A percentile compares a stretch with the other conserved stretches of the same genome.
Conservation (phyloP, 2,113 vertebrate species). For the Myxocyprinus asiaticus region DNA sequence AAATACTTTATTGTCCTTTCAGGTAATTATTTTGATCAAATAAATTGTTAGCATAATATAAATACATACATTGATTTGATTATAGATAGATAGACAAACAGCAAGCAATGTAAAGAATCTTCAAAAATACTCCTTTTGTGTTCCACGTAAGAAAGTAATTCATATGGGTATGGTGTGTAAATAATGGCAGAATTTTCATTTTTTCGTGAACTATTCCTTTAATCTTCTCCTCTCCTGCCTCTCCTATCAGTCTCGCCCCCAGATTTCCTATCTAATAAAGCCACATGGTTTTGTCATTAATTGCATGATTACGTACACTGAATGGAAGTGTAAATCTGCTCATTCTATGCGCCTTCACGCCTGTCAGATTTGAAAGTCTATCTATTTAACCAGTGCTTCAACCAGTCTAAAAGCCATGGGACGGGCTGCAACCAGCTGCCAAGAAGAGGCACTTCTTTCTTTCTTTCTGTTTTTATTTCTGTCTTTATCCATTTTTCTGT, state of each 20-base stretch:
- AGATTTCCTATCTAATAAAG: slow-evolving; percentile 68
- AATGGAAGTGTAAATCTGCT: slow-evolving; percentile 76
- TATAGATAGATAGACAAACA: no score
- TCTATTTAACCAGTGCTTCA: slow-evolving; percentile 52
- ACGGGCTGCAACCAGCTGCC: neutral
- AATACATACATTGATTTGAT: no score
- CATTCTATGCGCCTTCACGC: slow-evolving; percentile 61
- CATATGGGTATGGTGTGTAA: no score
- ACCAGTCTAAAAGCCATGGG: slow-evolving; percentile 34
- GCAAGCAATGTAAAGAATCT: no score
- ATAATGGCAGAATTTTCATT: no score
- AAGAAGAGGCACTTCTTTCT: neutral
- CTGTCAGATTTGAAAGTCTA: slow-evolving; percentile 68
- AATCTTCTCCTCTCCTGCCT: slow-evolving; percentile 27
- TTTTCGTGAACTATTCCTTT: no score
- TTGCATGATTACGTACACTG: slow-evolving; percentile 74
- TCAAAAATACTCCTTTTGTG: no score
- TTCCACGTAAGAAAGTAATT: no score
- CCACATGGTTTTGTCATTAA: slow-evolving; percentile 75
- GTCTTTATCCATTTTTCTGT: neutral
- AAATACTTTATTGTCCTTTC: no score
- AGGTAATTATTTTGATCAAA: no score
- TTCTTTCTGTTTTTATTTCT: neutral
- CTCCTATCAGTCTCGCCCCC: neutral
- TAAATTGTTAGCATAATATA: no score